phyloP scores from a whole-genome alignment of 2,797 vertebrate genomes.

The Geotrypetes seraphini region DNA sequence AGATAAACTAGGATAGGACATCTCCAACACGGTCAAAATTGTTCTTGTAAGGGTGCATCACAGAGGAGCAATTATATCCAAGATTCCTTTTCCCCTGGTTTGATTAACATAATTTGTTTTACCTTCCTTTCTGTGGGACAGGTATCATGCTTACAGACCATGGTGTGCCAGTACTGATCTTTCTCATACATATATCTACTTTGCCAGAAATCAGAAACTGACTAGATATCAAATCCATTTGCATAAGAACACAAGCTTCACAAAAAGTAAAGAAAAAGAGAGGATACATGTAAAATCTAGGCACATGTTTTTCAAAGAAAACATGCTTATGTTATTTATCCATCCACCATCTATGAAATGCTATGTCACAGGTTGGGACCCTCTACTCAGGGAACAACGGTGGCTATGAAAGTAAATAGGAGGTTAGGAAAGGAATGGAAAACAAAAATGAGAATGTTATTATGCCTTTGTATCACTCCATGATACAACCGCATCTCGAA shows the following conservation, averaged over 20 bases:
- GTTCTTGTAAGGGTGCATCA: constrained; percentile 10
- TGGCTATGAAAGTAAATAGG: too few species aligned
- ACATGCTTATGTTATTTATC: too few species aligned
- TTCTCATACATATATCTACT: constrained; percentile 41
- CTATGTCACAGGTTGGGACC: too few species aligned
- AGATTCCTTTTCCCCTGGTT: constrained; percentile 8
- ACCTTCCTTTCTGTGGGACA: constrained; percentile 4
- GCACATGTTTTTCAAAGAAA: too few species aligned
- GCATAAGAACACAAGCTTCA: constrained; percentile 12
- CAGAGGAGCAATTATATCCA: constrained; percentile 11
- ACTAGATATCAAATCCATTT: constrained; percentile 23
- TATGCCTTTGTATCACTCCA: too few species aligned
- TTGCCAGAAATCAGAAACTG: constrained; percentile 27
- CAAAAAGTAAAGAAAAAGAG: too few species aligned
- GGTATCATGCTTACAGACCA: constrained; percentile 36
- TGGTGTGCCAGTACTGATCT: constrained; percentile 27
- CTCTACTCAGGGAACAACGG: too few species aligned
- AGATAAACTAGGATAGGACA: constrained; percentile 21
- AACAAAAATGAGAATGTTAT: too few species aligned
- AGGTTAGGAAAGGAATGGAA: too few species aligned
- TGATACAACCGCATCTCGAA: too few species aligned
- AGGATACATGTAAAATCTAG: too few species aligned
- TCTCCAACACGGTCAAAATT: constrained; percentile 27
- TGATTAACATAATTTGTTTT: background rate
- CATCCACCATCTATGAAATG: too few species aligned